Evolutionary conservation across 2,113 vertebrate genomes (phyloP).

Genomic region (Notothenia coriiceps): DNA sequence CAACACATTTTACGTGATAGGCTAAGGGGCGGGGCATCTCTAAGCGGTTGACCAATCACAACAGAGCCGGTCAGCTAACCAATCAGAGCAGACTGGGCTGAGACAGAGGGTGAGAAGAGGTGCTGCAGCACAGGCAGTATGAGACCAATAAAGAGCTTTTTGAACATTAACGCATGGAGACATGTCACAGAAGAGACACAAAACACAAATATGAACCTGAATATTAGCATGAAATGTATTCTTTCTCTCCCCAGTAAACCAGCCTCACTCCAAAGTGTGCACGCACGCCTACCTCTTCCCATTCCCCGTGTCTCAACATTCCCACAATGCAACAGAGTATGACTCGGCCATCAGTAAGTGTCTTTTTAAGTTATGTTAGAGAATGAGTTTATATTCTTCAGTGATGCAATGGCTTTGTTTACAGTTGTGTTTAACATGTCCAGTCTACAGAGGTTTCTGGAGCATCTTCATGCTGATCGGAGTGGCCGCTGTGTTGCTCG

Average conservation of each 20-base stretch:
- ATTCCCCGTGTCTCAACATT: slow-evolving; percentile 88
- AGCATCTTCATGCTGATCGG: slow-evolving; percentile 94
- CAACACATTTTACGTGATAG: too few relatives aligned
- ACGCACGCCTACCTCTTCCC: slow-evolving; percentile 93
- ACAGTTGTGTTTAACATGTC: neutral
- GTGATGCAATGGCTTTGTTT: neutral
- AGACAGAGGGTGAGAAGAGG: too few relatives aligned
- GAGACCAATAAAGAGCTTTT: too few relatives aligned
- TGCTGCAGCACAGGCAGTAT: too few relatives aligned
- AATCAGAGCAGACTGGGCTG: too few relatives aligned
- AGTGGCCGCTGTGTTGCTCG: slow-evolving; percentile 86
- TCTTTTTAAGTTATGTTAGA: neutral
- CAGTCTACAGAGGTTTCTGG: slow-evolving; percentile 98
- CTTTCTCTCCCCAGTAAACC: slow-evolving; percentile 86
- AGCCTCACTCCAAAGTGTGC: slow-evolving; percentile 89
- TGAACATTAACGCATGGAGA: too few relatives aligned
- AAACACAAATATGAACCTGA: too few relatives aligned
- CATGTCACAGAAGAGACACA: too few relatives aligned
- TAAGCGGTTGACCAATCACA: too few relatives aligned
- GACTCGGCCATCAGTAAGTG: slow-evolving; percentile 92
- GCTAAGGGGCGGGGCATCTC: too few relatives aligned
- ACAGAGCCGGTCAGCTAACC: too few relatives aligned
- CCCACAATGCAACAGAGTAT: slow-evolving; percentile 90
- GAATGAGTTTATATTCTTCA: neutral
- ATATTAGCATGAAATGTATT: neutral